Evolutionary conservation across 2,888 invertebrate species (phyloP), one percentile per base, ranked within the genome.

Genomic region (Sphaerolaimus hirsutus): DNA sequence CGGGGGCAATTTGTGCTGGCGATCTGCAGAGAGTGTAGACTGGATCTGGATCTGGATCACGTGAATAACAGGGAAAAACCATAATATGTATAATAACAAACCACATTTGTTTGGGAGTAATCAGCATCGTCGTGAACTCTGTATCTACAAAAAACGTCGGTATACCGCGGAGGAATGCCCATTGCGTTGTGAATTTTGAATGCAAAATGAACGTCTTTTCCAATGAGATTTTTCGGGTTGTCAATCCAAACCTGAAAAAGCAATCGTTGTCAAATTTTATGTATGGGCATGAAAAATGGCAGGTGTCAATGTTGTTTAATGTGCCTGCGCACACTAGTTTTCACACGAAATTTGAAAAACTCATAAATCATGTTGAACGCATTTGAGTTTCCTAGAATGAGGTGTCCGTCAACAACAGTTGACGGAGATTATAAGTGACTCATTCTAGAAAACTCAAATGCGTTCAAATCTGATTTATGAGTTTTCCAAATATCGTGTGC

Each of bases 221-320:
- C 68, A 1, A 66, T 49, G 32, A 70, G 56, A 44, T 66, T 61
- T 5, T 59, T 55, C 1, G 70, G 68, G 41, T 61, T 55, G 41
- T 71, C 68, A 2, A 68, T 63, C 56, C 65, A 69, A 56, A 44
- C 67, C 68, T 2, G 59, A 62, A 52, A 59, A 66, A 46, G 65
- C 66, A 45, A 23, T 46, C 32, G 24, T 36, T 37, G 24, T 35
- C 37, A 23, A 36, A n/a, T 35, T 24, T n/a, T 12, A 23, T 23
- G 25, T 26, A 25, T 40, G n/a, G n/a, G n/a, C n/a, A n/a, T n/a
- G n/a, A n/a, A n/a, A n/a, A n/a, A n/a, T n/a, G n/a, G n/a, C n/a
- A n/a, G n/a, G n/a, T n/a, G n/a, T n/a, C n/a, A n/a, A n/a, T n/a
- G n/a, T n/a, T n/a, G n/a, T n/a, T n/a, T n/a, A n/a, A n/a, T n/a